Evolutionary conservation across 2,888 invertebrate species (phyloP), one percentile per base, ranked within the genome.

Genomic region (Andrena fulva): DNA sequence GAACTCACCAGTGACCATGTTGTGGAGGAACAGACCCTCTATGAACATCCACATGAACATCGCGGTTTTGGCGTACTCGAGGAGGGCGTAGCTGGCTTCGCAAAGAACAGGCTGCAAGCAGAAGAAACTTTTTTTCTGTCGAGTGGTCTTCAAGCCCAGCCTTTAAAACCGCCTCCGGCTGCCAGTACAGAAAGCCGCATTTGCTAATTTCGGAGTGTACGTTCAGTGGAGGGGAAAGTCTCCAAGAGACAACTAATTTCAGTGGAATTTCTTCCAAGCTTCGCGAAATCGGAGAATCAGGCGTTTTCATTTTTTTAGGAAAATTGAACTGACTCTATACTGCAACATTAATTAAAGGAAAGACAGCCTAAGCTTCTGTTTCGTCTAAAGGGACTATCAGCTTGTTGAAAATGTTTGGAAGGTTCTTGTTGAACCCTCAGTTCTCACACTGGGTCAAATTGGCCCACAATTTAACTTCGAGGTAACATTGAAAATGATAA

Each of bases 11-110:
- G 98, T 97, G 54, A 98, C 96, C 93, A 98, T 96, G 84, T 96
- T 97, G 93, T 99, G 97, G 31, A 99, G 95, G 92, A 98, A 98
- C 16, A 98, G 95, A 0, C 99, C 99, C 93, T 99, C 99, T 71
- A 99, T 97, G 90, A 99, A 97, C 98, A 99, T 99, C 99, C 99
- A 99, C 96, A 97, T 97, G 92, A 98, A 99, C 96, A 98, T 98
- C 0, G 97, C 97, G 0, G 98, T 97, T 84, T 97, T 96, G 0
- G 97, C 96, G 92, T 98, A 99, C 92, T 99, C 99, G 85, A 99
- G 94, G 0, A 98, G 93, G 0, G 97, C 95, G 94, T 97, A 97
- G 69, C 96, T 96, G 0, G 95, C 95, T 92, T 98, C 97, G 92
- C 98, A 98, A 0, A 98, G 92, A 69, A 96, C 95, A 0, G 97